Evolutionary conservation across 2,888 invertebrate genomes (phyloP).

Genomic region (Cantharis flavilabris): DNA sequence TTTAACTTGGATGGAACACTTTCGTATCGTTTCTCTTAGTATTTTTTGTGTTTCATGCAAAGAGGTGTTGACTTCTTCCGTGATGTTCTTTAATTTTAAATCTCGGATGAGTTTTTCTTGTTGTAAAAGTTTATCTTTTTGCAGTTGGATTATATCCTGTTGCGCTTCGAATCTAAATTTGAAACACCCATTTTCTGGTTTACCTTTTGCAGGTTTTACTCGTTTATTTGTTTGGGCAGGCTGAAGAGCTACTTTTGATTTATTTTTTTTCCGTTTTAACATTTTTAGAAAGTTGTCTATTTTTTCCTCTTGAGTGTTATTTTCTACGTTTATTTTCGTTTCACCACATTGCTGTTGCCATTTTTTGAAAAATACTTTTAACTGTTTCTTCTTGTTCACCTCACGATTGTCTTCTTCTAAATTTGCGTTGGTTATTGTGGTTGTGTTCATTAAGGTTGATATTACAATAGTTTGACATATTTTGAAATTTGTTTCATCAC

Average conservation of each 20-base stretch:
- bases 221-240: neutral
- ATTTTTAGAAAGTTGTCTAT: neutral
- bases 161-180: conserved; percentile 66
- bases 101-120: conserved; percentile 76
- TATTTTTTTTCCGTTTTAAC: neutral
- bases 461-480: neutral
- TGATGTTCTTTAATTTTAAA: conserved; percentile 70
- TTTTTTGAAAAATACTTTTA: neutral
- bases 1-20: conserved; percentile 51
- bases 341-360: neutral
- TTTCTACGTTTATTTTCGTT: neutral
- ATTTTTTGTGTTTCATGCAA: conserved; percentile 62
- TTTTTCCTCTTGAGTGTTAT: neutral
- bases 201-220: neutral
- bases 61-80: conserved; percentile 67
- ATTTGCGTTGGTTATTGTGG: neutral
- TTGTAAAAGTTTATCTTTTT: conserved; percentile 71
- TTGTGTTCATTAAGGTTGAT: neutral
- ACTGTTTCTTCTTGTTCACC: neutral
- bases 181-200: neutral
- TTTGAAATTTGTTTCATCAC: neutral
- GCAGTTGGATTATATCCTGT: conserved; percentile 72
- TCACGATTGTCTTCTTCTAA: neutral
- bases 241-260: neutral
- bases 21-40: conserved; percentile 57